phyloP scores from a whole-genome alignment of 2,797 vertebrate species.

The Acanthis flammea region DNA sequence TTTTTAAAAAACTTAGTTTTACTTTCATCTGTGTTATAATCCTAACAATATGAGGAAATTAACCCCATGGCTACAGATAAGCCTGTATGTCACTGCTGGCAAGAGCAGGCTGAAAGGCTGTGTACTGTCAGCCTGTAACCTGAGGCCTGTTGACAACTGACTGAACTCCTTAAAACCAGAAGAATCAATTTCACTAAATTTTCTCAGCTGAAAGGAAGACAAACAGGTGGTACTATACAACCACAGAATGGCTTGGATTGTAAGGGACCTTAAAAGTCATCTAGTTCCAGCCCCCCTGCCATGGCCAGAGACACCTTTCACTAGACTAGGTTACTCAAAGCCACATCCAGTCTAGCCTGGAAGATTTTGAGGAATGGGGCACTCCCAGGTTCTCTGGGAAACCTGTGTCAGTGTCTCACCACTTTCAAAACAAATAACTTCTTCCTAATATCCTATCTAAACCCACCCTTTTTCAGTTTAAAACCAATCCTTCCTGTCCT shows the following conservation, averaged over 20 bases:
- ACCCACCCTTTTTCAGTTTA: not conserved
- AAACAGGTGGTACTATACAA: not conserved
- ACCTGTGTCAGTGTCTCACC: not conserved
- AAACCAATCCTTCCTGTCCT: not conserved
- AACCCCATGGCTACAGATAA: not conserved
- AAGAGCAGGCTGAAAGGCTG: not conserved
- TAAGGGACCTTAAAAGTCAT: not conserved
- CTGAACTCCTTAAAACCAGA: not conserved
- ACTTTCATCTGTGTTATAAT: not conserved
- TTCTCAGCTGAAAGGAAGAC: not conserved
- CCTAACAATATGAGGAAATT: not conserved
- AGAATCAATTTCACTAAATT: not conserved
- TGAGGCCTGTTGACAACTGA: not conserved
- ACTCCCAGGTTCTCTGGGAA: not conserved
- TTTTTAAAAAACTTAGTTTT: not conserved
- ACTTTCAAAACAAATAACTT: not conserved
- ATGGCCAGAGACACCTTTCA: not conserved
- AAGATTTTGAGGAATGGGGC: not conserved
- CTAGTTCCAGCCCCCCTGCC: not conserved
- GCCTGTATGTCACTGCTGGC: not conserved
- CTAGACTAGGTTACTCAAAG: not conserved
- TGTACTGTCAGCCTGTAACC: not conserved
- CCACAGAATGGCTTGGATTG: not conserved
- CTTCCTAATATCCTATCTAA: not conserved
- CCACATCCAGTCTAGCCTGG: not conserved